Conservation (phyloP, 2,888 invertebrate genomes). For the Thereva unica region DNA sequence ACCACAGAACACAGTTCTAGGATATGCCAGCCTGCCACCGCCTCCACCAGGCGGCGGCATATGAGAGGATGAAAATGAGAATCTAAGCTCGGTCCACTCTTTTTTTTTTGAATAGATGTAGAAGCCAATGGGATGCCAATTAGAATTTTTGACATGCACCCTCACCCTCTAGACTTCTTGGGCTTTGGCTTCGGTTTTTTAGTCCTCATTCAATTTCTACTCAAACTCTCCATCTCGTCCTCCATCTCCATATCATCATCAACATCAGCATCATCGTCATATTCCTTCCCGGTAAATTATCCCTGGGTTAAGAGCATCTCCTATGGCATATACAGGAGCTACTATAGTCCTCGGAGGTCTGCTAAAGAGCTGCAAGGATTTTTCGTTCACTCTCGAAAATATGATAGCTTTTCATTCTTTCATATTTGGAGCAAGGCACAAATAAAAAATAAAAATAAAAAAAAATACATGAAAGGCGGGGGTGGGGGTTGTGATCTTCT, state of each 20-base stretch:
- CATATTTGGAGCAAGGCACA: too few relatives aligned
- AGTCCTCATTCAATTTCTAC: too few relatives aligned
- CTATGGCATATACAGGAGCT: too few relatives aligned
- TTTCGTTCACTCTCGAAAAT: too few relatives aligned
- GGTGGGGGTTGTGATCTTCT: not conserved
- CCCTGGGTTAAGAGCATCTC: too few relatives aligned
- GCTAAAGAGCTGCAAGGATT: too few relatives aligned
- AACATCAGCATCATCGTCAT: too few relatives aligned
- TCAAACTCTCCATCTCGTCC: too few relatives aligned
- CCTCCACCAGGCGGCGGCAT: too few relatives aligned
- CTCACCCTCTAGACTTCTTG: constrained; percentile 30
- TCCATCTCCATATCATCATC: not conserved
- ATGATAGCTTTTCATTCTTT: too few relatives aligned
- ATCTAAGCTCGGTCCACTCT: constrained; percentile 29
- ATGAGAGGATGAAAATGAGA: constrained; percentile 15
- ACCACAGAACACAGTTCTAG: constrained; percentile 7
- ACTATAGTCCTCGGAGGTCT: too few relatives aligned
- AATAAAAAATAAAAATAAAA: constrained; percentile 9
- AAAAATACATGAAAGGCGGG: constrained; percentile 16
- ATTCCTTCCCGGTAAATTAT: too few relatives aligned
- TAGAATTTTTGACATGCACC: constrained; percentile 36
- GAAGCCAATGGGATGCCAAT: constrained; percentile 35
- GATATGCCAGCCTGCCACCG: constrained; percentile 3
- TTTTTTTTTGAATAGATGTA: not conserved
- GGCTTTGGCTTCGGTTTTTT: not conserved